These are phyloP conservation scores for Paguma larvata DNA, from an alignment of 2,797 vertebrate species.

Conservation along the genomic window DNA sequence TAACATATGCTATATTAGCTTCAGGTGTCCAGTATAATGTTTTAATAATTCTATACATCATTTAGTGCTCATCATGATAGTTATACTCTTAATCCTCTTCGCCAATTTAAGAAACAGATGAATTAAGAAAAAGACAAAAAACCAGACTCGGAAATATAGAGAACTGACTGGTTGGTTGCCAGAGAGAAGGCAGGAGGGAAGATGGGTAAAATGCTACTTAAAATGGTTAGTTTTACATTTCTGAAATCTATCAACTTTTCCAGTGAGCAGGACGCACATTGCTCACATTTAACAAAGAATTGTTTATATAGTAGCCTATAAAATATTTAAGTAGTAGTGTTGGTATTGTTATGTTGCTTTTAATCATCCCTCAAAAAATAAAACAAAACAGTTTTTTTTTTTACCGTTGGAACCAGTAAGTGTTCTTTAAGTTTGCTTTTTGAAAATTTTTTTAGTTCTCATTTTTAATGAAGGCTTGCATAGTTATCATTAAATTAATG, in stretches of 20 bases:
- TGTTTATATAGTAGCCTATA: not conserved
- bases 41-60: not conserved
- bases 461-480: slow-evolving; percentile 37
- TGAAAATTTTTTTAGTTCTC: not conserved
- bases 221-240: slow-evolving; percentile 20
- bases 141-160: not conserved
- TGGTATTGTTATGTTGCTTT: slow-evolving; percentile 11
- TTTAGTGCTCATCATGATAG: not conserved
- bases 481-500: slow-evolving; percentile 45
- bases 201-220: not conserved
- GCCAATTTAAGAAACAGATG: not conserved
- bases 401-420: not conserved
- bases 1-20: not conserved
- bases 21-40: not conserved
- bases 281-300: slow-evolving; percentile 28
- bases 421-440: slow-evolving; percentile 42
- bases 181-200: not conserved
- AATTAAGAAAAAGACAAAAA: not conserved
- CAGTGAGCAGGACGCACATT: slow-evolving; percentile 11
- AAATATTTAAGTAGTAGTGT: not conserved
- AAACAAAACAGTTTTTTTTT: slow-evolving; percentile 15
- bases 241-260: slow-evolving; percentile 31
- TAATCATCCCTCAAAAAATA: slow-evolving; percentile 41
- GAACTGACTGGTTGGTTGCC: not conserved
- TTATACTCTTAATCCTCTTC: not conserved